A percentile compares a stretch with the other conserved stretches of the same genome.
Conservation (phyloP, 2,888 invertebrate genomes). For the Trisateles emortualis region DNA sequence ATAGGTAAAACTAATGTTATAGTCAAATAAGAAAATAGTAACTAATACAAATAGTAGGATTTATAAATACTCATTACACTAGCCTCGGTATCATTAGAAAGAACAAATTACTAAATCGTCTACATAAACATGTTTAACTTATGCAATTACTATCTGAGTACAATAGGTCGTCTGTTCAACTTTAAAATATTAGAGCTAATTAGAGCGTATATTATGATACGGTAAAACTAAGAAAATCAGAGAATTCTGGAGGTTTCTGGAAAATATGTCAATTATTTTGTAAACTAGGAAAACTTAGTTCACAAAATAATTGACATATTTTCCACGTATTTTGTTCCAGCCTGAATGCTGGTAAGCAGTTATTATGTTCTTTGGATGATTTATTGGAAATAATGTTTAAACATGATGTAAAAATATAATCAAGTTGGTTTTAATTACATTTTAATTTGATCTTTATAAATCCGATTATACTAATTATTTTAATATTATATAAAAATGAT, state of each 20-base stretch:
- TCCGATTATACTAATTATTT: too few relatives aligned
- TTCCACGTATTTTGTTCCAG: too few relatives aligned
- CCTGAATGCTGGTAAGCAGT: too few relatives aligned
- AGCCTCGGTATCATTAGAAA: conserved; percentile 4
- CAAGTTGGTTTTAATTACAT: too few relatives aligned
- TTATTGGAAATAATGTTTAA: too few relatives aligned
- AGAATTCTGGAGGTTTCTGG: not conserved
- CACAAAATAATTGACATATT: too few relatives aligned
- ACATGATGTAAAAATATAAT: too few relatives aligned
- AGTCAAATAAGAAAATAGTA: not conserved
- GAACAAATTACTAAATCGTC: conserved; percentile 34
- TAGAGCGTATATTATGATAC: conserved; percentile 14
- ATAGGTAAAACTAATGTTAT: not conserved
- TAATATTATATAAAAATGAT: too few relatives aligned
- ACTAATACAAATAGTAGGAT: conserved; percentile 11
- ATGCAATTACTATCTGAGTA: conserved; percentile 18
- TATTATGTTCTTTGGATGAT: too few relatives aligned
- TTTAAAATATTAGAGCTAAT: conserved; percentile 35
- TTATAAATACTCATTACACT: conserved; percentile 8
- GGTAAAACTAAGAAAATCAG: not conserved
- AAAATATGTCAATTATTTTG: not conserved
- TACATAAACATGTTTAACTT: conserved; percentile 26
- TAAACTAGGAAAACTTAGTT: too few relatives aligned
- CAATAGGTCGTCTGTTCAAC: conserved; percentile 32
- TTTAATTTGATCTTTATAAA: too few relatives aligned